Percentiles rank a stretch among this genome's conserved stretches.
phyloP scores from a whole-genome alignment of 1,140 invertebrate genomes.

The Agrilus planipennis region DNA sequence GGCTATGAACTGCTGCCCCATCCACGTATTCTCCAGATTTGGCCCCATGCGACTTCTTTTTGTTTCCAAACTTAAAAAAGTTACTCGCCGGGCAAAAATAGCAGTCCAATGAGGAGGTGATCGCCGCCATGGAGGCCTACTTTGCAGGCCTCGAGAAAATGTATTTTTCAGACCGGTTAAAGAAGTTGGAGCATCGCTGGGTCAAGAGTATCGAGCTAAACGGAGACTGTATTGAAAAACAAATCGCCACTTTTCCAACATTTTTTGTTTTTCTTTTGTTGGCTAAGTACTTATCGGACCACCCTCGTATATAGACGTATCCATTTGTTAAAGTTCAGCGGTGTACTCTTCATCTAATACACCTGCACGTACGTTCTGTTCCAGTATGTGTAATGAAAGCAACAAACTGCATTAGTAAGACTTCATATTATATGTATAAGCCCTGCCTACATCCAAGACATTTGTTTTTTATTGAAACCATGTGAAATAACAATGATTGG shows the following conservation, averaged over 20 bases:
- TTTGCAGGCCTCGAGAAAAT: slow-evolving; percentile 26
- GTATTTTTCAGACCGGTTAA: slow-evolving; percentile 30
- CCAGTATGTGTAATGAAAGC: too few species aligned
- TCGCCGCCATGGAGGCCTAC: slow-evolving; percentile 19
- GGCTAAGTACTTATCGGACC: not conserved
- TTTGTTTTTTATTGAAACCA: too few species aligned
- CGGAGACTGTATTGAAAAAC: slow-evolving; percentile 10
- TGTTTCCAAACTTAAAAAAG: slow-evolving; percentile 9
- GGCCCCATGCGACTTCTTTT: slow-evolving; percentile 31
- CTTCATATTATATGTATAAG: too few species aligned
- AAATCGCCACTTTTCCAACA: slow-evolving; percentile 8
- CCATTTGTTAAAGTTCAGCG: too few species aligned
- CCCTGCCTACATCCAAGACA: too few species aligned
- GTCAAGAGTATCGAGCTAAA: slow-evolving; percentile 32
- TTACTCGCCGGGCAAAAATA: slow-evolving; percentile 20
- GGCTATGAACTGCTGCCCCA: too few species aligned
- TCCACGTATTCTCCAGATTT: slow-evolving; percentile 21
- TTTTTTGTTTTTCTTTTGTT: not conserved
- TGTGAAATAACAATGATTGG: too few species aligned
- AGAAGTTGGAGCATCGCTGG: slow-evolving; percentile 30
- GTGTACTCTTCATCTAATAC: too few species aligned
- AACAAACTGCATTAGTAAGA: too few species aligned
- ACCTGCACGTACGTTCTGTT: too few species aligned
- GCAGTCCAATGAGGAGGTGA: slow-evolving; percentile 20
- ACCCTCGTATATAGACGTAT: slow-evolving; percentile 1